Percentiles rank a stretch among this genome's conserved stretches.
Conservation (phyloP, 1,140 invertebrate genomes). For the Aplysia californica region DNA sequence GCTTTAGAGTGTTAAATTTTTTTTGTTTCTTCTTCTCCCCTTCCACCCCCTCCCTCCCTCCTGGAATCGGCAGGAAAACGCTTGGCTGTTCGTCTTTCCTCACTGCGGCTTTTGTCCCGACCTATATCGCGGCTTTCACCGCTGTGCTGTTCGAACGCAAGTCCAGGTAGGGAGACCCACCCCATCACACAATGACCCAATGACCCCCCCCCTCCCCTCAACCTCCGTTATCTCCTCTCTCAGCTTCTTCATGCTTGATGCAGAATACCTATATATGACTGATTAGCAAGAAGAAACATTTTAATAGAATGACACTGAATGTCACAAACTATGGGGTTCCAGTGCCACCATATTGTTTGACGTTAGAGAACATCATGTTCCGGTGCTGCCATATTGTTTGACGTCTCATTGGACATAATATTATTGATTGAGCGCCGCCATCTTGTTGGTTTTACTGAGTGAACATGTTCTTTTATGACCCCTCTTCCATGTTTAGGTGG, state of each 20-base stretch:
- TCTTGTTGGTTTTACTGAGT: no score
- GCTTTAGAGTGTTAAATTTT: background rate
- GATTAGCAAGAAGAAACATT: no score
- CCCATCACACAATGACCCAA: background rate
- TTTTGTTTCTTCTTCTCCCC: background rate
- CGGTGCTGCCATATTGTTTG: no score
- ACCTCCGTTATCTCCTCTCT: background rate
- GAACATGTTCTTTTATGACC: no score
- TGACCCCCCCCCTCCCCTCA: background rate
- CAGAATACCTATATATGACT: no score
- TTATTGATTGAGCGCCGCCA: no score
- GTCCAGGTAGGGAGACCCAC: constrained; percentile 53
- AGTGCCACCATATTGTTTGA: no score
- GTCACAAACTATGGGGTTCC: no score
- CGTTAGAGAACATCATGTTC: no score
- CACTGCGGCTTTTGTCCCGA: constrained; percentile 75
- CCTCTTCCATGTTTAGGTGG: no score
- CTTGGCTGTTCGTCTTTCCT: constrained; percentile 77
- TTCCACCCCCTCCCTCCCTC: constrained; percentile 4
- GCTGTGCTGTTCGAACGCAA: constrained; percentile 81
- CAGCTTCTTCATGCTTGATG: background rate
- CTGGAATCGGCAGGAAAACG: constrained; percentile 71
- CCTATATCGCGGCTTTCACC: constrained; percentile 77
- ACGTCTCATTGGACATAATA: no score
- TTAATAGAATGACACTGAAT: no score